Percentiles rank a stretch among this genome's conserved stretches.
These are phyloP conservation scores for Neoseiulus cucumeris DNA, from an alignment of 1,140 invertebrate species.

Conservation along the genomic window DNA sequence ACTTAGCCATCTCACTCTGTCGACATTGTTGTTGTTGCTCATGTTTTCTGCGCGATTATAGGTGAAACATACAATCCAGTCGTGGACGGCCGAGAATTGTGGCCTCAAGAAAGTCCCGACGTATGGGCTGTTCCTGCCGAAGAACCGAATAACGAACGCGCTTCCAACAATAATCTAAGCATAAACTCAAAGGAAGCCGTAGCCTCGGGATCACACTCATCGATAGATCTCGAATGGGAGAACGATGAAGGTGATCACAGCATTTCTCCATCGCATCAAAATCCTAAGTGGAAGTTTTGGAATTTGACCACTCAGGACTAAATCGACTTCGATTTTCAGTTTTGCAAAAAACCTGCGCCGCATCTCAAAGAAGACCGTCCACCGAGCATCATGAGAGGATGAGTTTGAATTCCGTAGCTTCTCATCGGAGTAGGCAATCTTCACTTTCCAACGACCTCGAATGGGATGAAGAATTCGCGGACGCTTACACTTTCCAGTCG, in stretches of 20 bases:
- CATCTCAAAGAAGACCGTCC: neutral
- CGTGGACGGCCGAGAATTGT: neutral
- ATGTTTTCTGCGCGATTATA: neutral
- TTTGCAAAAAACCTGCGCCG: too few species aligned
- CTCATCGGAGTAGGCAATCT: neutral
- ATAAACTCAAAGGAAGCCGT: neutral
- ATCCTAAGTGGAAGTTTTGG: too few species aligned
- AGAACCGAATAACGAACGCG: neutral
- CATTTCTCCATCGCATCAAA: too few species aligned
- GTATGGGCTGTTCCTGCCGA: conserved; percentile 5
- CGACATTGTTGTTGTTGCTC: neutral
- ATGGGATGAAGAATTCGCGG: conserved; percentile 3
- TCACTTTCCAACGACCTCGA: conserved; percentile 4
- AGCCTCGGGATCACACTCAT: neutral
- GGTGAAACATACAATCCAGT: conserved; percentile 4
- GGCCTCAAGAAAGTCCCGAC: conserved; percentile 2
- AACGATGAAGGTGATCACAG: neutral
- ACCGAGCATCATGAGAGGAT: conserved; percentile 5
- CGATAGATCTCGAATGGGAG: neutral
- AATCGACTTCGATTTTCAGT: too few species aligned
- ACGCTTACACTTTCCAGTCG: neutral
- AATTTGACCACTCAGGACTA: too few species aligned
- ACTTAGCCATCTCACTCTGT: neutral
- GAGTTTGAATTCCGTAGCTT: neutral
- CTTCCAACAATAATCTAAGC: neutral